A percentile compares a stretch with the other conserved stretches of the same genome.
phyloP scores from a whole-genome alignment of 2,113 vertebrate species.

The Caranx melampygus region DNA sequence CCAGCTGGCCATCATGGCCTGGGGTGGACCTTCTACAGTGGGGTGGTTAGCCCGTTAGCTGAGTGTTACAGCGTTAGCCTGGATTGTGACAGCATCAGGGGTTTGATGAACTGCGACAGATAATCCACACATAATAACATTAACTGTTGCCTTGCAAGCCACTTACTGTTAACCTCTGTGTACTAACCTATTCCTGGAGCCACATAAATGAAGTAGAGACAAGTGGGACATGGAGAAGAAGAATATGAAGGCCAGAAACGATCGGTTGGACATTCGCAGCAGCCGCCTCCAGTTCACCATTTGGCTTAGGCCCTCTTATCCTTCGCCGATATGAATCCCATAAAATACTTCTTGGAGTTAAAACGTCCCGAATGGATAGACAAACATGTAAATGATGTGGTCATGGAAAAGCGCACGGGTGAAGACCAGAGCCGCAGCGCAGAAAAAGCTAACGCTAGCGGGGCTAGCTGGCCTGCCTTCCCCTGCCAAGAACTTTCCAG shows the following conservation, averaged over 20 bases:
- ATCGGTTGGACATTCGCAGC: slow-evolving; percentile 93
- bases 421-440: slow-evolving; percentile 60
- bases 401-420: slow-evolving; percentile 60
- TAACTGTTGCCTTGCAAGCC: slow-evolving; percentile 20
- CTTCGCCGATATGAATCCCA: slow-evolving; percentile 75
- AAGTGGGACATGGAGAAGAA: slow-evolving; percentile 95
- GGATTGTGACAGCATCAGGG: slow-evolving; percentile 1
- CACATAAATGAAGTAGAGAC: slow-evolving; percentile 97
- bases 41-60: slow-evolving; percentile 48
- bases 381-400: slow-evolving; percentile 25
- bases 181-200: slow-evolving; percentile 94
- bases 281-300: slow-evolving; percentile 89
- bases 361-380: slow-evolving; percentile 45
- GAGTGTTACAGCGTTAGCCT: slow-evolving; percentile 1
- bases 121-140: slow-evolving; percentile 53
- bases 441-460: slow-evolving; percentile 55
- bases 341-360: slow-evolving; percentile 67
- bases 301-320: slow-evolving; percentile 72
- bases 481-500: slow-evolving; percentile 77
- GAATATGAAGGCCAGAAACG: slow-evolving; percentile 94
- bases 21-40: background rate
- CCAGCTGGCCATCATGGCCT: background rate
- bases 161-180: background rate
- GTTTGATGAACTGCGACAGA: background rate
- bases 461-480: slow-evolving; percentile 61